Base-by-base conservation (phyloP, 1,140 invertebrate genomes). In the Pygmarrhopalites habei region DNA sequence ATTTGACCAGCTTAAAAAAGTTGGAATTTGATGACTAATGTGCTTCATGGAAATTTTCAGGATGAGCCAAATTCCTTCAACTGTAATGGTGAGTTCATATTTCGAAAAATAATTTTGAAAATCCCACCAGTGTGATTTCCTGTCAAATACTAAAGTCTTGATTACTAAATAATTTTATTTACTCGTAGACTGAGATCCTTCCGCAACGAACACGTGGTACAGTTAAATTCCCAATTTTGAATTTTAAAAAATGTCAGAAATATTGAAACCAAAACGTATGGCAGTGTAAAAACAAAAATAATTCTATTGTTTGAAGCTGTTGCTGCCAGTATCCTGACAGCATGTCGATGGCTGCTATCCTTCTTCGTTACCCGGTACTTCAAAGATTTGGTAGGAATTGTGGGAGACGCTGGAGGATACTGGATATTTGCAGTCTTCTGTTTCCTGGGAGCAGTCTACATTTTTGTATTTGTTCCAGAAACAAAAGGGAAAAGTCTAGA, bases 361-460 rank as follows among this genome's bases (percentile, higher is more conserved):
- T 82, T 82, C 66, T 52, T 79, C n/a, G 73, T 81, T 4, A 79
- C 80, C 15, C 78, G 78, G 60, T 72, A 76, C 47, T 82, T 80
- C 71, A 68, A 72, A 14, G 65, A 73, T 4, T 46, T 81, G 49
- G 72, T 77, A 39, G 58, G 69, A 19, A 14, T 70, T 1, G 69
- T 81, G 23, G 77, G 78, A 1, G 64, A 74, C 43, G 72, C 73
- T 28, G 76, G 74, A 4, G 35, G 60, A 15, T 67, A 60, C 26
- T 67, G 65, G 65, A 57, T 60, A 39, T 67, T 67, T 57, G 61
- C 39, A 14, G 57, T 67, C 26, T 41, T 58, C 49, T 28, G 60
- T 14, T 35, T 52, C n/a, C 25, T 67, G 10, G 58, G 49, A 2
- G 46, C 49, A 14, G 19, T 58, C 10, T 63, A 60, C 52, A 58